Percentiles rank a stretch among this genome's conserved stretches.
phyloP scores from a whole-genome alignment of 2,113 vertebrate genomes.

The Antigone vipio region DNA sequence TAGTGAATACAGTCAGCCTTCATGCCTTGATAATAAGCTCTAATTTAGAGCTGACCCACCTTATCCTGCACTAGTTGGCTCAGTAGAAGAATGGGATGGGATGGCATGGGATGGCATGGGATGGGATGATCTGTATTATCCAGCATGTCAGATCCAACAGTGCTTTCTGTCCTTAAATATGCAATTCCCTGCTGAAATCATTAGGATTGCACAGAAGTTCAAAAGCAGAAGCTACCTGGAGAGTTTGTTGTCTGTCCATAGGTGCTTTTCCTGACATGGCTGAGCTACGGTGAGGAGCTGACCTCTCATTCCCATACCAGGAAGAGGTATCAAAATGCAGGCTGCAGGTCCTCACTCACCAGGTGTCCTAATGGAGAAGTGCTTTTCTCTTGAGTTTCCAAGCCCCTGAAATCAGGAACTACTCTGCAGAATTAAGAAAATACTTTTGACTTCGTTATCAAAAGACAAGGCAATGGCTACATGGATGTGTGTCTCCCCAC shows the following conservation, averaged over 20 bases:
- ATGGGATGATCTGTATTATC: not conserved
- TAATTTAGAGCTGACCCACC: not conserved
- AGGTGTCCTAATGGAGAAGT: not conserved
- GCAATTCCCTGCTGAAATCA: not conserved
- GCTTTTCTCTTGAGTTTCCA: constrained; percentile 64
- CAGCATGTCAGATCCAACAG: rapidly evolving
- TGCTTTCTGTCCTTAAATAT: not conserved
- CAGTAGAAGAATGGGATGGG: not conserved
- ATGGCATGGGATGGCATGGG: not conserved
- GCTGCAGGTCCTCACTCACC: not conserved
- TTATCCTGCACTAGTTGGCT: not conserved
- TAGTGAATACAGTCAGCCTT: not conserved
- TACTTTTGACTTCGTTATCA: not conserved
- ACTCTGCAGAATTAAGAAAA: not conserved
- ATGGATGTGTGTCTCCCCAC: too few species aligned
- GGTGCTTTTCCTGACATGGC: not conserved
- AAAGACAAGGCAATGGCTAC: not conserved
- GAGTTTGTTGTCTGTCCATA: not conserved
- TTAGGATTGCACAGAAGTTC: not conserved
- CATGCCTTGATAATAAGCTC: not conserved
- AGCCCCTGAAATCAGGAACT: constrained; percentile 54
- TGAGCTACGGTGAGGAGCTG: not conserved
- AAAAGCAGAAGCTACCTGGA: not conserved
- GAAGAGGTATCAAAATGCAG: not conserved
- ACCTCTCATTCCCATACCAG: not conserved